Evolutionary conservation across 2,113 vertebrate genomes (phyloP).

Genomic region (Grantiella picta): DNA sequence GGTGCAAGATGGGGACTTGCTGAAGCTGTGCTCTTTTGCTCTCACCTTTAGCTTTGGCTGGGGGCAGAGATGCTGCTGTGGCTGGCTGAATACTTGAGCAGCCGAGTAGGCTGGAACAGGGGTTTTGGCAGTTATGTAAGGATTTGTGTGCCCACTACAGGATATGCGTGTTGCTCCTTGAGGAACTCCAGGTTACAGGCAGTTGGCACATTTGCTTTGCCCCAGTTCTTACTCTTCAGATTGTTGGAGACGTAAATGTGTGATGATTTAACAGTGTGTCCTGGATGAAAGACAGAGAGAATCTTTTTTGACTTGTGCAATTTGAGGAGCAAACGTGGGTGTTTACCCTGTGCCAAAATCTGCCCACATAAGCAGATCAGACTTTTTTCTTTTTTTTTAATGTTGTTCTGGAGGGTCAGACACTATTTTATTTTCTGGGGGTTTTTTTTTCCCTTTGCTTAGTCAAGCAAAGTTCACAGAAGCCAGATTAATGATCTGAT

Average conservation of each 20-base stretch:
- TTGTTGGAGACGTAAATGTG: not conserved
- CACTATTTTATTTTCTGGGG: not conserved
- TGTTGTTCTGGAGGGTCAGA: constrained; percentile 36
- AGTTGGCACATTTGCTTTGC: not conserved
- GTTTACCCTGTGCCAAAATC: constrained; percentile 48
- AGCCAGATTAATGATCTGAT: not conserved
- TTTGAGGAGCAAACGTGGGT: constrained; percentile 48
- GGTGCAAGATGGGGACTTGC: no score
- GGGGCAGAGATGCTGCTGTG: not conserved
- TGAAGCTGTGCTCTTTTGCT: no score
- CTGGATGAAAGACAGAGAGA: not conserved
- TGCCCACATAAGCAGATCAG: constrained; percentile 45
- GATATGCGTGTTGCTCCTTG: not conserved
- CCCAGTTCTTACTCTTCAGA: not conserved
- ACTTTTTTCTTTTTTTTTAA: not conserved
- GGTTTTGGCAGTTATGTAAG: not conserved
- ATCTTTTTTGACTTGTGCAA: constrained; percentile 22
- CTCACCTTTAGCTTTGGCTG: not conserved
- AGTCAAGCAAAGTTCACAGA: constrained; percentile 35
- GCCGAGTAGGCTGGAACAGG: not conserved
- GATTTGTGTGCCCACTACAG: not conserved
- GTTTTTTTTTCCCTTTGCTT: not conserved
- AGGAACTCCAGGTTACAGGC: not conserved
- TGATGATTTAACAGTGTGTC: not conserved
- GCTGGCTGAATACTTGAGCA: not conserved